These are phyloP conservation scores for Cirrhinus mrigala DNA, from an alignment of 2,797 vertebrate genomes.

Conservation along the genomic window DNA sequence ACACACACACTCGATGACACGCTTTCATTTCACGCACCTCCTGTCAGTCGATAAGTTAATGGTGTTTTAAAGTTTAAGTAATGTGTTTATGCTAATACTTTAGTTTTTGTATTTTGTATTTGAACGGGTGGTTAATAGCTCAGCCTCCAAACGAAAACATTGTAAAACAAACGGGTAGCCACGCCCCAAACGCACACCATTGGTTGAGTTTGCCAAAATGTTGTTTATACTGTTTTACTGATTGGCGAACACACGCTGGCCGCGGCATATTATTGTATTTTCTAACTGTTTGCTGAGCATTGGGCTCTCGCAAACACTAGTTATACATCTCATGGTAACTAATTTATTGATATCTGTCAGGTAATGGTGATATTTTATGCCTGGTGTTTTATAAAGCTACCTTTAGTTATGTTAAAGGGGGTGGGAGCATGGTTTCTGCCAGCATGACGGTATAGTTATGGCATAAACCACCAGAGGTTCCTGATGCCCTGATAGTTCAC, in stretches of 20 bases:
- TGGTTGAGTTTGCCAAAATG: background rate
- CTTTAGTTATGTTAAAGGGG: no score
- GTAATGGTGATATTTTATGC: background rate
- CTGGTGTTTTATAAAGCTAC: background rate
- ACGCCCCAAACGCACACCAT: background rate
- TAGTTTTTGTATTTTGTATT: background rate
- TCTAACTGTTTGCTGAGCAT: background rate
- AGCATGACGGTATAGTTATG: background rate
- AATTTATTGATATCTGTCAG: background rate
- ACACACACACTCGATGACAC: background rate
- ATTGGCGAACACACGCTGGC: background rate
- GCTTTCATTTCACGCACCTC: background rate
- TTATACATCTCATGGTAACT: background rate
- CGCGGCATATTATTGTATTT: background rate
- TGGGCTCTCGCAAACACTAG: background rate
- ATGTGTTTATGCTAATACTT: background rate
- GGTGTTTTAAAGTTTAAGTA: background rate
- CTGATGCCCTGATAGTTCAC: background rate
- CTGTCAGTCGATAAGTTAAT: background rate
- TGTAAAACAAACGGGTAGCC: background rate
- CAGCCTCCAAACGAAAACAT: background rate
- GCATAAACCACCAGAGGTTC: constrained; percentile 5
- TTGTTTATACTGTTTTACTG: background rate
- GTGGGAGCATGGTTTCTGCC: background rate
- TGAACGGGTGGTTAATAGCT: background rate